Base-by-base conservation (phyloP, 2,888 invertebrate species). In the Odontocolon sp. region DNA sequence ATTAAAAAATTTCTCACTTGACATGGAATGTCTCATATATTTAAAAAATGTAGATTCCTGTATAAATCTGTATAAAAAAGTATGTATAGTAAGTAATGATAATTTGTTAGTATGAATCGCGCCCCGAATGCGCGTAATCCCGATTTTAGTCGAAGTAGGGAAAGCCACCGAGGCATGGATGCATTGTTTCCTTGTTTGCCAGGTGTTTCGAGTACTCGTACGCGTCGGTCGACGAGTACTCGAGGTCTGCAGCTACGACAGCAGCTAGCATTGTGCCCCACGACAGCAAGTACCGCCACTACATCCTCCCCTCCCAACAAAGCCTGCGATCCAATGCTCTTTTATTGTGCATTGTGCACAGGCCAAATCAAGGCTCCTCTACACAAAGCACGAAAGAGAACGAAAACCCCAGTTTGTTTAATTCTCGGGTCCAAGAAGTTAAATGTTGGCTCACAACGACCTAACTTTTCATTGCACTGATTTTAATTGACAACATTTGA, bases 261-360 rank as follows among this genome's bases (percentile, higher is more conserved):
- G 59, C 54, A 54, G 45, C 18, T n/a, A 47, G 61, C 87, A 89
- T 89, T 89, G 89, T 89, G 81, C 78, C 79, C 87, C 86, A 86
- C 84, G 84, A 83, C 33, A 50, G 50, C 68, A 69, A 72, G 52
- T 75, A 47, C 75, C 86, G 86, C 82, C 85, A 82, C 61, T 47
- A 63, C 54, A 54, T 45, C 42, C 68, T 45, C 66, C 68, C 77
- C 73, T 69, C 84, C 86, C 85, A 86, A 90, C 90, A 89, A 89
- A 90, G 89, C 88, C 87, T 84, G 82, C 88, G 87, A 89, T 88
- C 89, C 89, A 90, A 90, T 90, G 90, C 90, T 90, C 90, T 90
- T 90, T 90, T 90, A 90, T 89, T 89, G 89, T 89, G 85, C 89
- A 90, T 90, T 90, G 90, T 89, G 85, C 82, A 81, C 82, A 74